A percentile compares a stretch with the other conserved stretches of the same genome.
Conservation (phyloP, 2,888 invertebrate species). For the Idaea straminata region DNA sequence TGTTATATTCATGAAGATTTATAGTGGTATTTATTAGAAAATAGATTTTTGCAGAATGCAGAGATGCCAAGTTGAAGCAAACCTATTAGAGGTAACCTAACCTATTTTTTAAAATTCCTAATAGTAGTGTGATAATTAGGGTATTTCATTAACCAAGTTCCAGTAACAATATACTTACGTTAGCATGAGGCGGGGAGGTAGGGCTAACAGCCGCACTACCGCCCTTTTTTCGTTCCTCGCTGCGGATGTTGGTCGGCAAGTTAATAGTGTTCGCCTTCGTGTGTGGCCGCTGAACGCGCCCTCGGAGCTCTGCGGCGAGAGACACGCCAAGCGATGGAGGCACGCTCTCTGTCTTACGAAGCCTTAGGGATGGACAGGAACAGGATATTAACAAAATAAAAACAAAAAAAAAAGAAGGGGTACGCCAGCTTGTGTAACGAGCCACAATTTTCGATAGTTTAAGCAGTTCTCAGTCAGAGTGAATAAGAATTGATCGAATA, state of each 20-base stretch:
- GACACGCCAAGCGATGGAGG: constrained; percentile 62
- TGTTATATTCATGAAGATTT: no score
- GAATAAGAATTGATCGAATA: no score
- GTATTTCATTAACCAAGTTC: not conserved
- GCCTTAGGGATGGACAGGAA: constrained; percentile 61
- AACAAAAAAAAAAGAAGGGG: constrained; percentile 48
- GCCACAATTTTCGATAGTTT: constrained; percentile 14
- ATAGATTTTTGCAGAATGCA: no score
- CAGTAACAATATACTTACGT: constrained; percentile 51
- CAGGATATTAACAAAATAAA: constrained; percentile 32
- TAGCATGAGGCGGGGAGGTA: constrained; percentile 66
- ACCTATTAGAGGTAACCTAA: no score
- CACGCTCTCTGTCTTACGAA: constrained; percentile 70
- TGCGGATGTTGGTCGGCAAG: constrained; percentile 71
- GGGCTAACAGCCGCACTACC: constrained; percentile 53
- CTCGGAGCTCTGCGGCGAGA: constrained; percentile 56
- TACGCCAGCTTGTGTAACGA: constrained; percentile 44
- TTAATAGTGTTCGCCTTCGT: constrained; percentile 81
- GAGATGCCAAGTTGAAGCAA: no score
- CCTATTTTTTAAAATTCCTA: not conserved
- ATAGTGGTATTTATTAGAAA: no score
- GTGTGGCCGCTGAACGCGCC: constrained; percentile 66
- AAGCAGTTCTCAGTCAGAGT: constrained; percentile 3
- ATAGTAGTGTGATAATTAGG: not conserved
- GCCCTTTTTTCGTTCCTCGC: constrained; percentile 57